Base-by-base conservation (phyloP, 2,888 invertebrate species). In the Tetragnatha montana region DNA sequence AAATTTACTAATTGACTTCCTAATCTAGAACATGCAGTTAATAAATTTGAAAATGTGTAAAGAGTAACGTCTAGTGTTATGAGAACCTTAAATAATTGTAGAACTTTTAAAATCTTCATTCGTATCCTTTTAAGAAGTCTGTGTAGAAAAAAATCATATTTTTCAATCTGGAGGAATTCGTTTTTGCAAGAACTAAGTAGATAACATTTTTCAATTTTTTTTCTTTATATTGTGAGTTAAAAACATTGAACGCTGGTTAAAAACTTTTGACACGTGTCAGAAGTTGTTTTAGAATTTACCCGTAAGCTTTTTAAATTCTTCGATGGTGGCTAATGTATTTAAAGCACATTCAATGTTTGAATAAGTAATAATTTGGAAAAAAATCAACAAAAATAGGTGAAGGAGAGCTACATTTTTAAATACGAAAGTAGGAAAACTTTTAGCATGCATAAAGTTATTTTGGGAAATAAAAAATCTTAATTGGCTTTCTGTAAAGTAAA, bases 401-500 rank as follows among this genome's bases (percentile, higher is more conserved):
- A 60, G 12, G 60, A 14, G 60, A 60, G 4, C 17, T 10, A 4
- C 60, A 60, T 17, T 60, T 17, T 60, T 60, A 8, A 60, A 7
- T 8, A 60, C 17, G 17, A 60, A 60, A 35, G 35, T 2, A 35
- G 12, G 1, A 60, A 60, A 60, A 60, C 60, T 35, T 35, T 35
- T 35, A 35, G 35, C 35, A 35, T 35, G 35, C 35, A 35, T 35
- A 1, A 35, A 35, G 35, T 35, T 35, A 35, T 35, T 35, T 35
- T 21, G 71, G 3, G 19, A 71, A 6, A 19, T 19, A 0, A 75
- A 75, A 75, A 47, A 47, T 49, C 14, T 12, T 69, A 80, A 80
- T 80, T 80, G 69, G 80, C 49, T 80, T 80, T n/a, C 69, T 47
- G 17, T 35, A n/a, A 80, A 69, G 68, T 69, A 80, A 80, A 80